These are phyloP conservation scores for Scatophagus argus DNA, from an alignment of 2,113 vertebrate genomes.

Conservation along the genomic window DNA sequence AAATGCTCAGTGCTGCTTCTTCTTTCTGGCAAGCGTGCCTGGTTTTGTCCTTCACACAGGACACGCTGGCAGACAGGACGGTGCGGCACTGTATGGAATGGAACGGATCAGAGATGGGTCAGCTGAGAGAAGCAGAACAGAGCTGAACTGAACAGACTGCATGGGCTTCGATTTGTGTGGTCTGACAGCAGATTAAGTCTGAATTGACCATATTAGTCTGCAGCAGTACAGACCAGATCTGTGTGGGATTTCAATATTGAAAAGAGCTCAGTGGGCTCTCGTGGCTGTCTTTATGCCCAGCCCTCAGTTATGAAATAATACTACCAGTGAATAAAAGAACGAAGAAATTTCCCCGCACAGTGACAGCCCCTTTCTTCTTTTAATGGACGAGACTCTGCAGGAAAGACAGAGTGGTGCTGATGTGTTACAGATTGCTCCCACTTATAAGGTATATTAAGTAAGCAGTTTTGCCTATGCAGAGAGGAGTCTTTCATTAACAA, in stretches of 20 bases:
- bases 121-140: constrained; percentile 14
- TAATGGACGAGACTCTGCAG: constrained; percentile 32
- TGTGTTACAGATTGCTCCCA: constrained; percentile 27
- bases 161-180: constrained; percentile 17
- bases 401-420: constrained; percentile 16
- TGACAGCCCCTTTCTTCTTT: constrained; percentile 33
- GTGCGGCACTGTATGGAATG: constrained; percentile 10
- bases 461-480: not conserved
- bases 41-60: constrained; percentile 64
- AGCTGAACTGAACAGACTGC: not conserved
- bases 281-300: constrained; percentile 6
- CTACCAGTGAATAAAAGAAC: constrained; percentile 16
- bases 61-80: constrained; percentile 48
- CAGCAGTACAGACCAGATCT: constrained; percentile 23
- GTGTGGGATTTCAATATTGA: constrained; percentile 30
- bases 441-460: not conserved
- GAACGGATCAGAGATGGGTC: constrained; percentile 28
- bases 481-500: not conserved
- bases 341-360: constrained; percentile 9
- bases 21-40: constrained; percentile 67
- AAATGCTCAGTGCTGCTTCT: constrained; percentile 62
- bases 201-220: constrained; percentile 64
- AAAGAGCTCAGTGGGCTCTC: constrained; percentile 32
- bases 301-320: constrained; percentile 8
- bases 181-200: constrained; percentile 36